Percentiles rank a stretch among this genome's conserved stretches.
phyloP scores from a whole-genome alignment of 2,113 vertebrate species.

The Syngnathus typhle region DNA sequence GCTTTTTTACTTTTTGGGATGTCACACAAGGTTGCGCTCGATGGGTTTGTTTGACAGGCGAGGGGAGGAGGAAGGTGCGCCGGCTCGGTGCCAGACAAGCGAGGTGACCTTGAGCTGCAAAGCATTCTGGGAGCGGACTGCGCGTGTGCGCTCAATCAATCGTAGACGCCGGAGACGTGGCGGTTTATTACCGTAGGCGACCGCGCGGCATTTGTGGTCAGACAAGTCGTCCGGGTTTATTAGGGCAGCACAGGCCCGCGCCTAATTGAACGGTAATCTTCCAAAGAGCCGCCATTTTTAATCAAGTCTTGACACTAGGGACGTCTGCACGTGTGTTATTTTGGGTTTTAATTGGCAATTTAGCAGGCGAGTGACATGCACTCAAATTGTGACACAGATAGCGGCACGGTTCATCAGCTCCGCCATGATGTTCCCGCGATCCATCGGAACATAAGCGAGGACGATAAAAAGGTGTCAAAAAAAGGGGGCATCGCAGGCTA shows the following conservation, averaged over 20 bases:
- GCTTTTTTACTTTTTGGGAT: neutral
- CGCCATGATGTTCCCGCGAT: neutral
- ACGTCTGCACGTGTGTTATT: slow-evolving; percentile 47
- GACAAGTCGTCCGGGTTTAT: slow-evolving; percentile 31
- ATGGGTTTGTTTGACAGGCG: slow-evolving; percentile 17
- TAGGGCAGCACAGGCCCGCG: slow-evolving; percentile 18
- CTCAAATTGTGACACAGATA: neutral
- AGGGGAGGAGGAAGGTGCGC: slow-evolving; percentile 4
- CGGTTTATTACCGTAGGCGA: neutral
- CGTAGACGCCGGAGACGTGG: neutral
- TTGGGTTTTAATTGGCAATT: slow-evolving; percentile 48
- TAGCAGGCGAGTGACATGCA: neutral
- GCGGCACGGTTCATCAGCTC: neutral
- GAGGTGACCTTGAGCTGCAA: slow-evolving; percentile 58
- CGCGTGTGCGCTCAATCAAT: neutral
- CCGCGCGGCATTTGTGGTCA: neutral
- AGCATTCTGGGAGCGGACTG: slow-evolving; percentile 41
- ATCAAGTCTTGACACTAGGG: slow-evolving; percentile 47
- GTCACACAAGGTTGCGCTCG: neutral
- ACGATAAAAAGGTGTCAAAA: neutral
- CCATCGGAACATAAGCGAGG: neutral
- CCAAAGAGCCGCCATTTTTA: slow-evolving; percentile 39
- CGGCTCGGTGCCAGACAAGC: slow-evolving; percentile 33
- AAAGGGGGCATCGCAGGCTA: neutral
- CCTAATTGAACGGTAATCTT: slow-evolving; percentile 54